These are phyloP conservation scores for Coelogynopora nodosa DNA, from an alignment of 2,888 invertebrate genomes.

Conservation along the genomic window DNA sequence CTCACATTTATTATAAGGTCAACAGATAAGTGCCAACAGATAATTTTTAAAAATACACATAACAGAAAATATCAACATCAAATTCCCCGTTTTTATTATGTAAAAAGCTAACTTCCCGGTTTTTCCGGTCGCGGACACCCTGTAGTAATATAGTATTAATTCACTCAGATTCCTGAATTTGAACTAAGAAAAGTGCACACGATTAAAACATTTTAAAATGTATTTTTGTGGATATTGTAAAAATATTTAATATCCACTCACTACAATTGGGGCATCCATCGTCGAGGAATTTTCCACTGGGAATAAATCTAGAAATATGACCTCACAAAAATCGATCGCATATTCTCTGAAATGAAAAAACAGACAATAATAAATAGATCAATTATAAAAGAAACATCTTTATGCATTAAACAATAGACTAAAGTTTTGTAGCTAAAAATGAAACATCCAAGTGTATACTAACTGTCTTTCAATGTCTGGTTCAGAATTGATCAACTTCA, in stretches of 20 bases:
- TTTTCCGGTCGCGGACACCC: no score
- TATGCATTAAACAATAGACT: neutral
- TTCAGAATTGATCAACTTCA: neutral
- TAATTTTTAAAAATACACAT: no score
- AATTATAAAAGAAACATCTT: neutral
- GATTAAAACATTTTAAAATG: no score
- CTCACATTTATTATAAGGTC: no score
- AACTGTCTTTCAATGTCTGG: conserved; percentile 1
- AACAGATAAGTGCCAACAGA: no score
- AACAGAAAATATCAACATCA: no score
- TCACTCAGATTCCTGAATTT: no score
- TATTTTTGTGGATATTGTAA: no score
- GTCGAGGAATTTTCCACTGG: neutral
- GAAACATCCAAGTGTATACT: neutral
- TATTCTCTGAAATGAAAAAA: conserved; percentile 1
- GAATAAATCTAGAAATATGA: conserved; percentile 43
- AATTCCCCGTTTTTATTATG: no score
- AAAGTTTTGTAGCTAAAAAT: neutral
- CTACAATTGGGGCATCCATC: neutral
- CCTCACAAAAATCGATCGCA: conserved; percentile 55
- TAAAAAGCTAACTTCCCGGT: no score
- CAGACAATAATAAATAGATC: neutral
- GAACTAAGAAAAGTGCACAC: no score
- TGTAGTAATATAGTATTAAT: no score
- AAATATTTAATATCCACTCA: neutral